These are phyloP conservation scores for Drosophila quadrilineata DNA, from an alignment of 1,140 invertebrate genomes.

Conservation along the genomic window DNA sequence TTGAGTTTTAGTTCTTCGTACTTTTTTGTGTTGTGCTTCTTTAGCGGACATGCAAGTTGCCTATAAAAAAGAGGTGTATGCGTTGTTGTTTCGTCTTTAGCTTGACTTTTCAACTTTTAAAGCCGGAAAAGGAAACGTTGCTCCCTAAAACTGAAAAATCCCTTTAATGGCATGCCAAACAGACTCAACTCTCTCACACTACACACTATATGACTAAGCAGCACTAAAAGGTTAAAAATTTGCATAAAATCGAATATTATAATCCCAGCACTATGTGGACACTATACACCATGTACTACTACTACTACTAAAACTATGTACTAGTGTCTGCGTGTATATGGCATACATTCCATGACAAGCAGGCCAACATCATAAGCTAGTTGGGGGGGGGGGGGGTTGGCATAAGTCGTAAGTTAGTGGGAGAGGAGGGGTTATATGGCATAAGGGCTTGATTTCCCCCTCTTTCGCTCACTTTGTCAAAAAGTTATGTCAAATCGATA, in stretches of 20 bases:
- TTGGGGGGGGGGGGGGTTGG: conserved; percentile 4
- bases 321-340: conserved; percentile 34
- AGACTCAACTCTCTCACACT: too few species aligned
- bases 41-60: conserved; percentile 60
- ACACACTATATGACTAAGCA: conserved; percentile 26
- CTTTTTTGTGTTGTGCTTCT: too few species aligned
- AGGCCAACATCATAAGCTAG: conserved; percentile 49
- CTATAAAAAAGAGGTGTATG: conserved; percentile 44
- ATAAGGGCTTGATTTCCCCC: too few species aligned
- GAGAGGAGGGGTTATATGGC: too few species aligned
- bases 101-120: conserved; percentile 77
- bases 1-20: not conserved
- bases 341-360: conserved; percentile 23
- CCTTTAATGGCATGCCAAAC: conserved; percentile 60
- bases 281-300: not conserved
- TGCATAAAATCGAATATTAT: conserved; percentile 73
- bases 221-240: conserved; percentile 76
- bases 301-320: conserved; percentile 1
- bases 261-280: conserved; percentile 33
- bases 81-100: not conserved
- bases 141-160: conserved; percentile 36
- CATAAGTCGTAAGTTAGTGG: not conserved
- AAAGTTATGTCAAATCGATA: conserved; percentile 17
- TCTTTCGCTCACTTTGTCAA: too few species aligned
- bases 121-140: conserved; percentile 49